These are phyloP conservation scores for Cirrhinus molitorella DNA, from an alignment of 2,797 vertebrate species.

Conservation along the genomic window DNA sequence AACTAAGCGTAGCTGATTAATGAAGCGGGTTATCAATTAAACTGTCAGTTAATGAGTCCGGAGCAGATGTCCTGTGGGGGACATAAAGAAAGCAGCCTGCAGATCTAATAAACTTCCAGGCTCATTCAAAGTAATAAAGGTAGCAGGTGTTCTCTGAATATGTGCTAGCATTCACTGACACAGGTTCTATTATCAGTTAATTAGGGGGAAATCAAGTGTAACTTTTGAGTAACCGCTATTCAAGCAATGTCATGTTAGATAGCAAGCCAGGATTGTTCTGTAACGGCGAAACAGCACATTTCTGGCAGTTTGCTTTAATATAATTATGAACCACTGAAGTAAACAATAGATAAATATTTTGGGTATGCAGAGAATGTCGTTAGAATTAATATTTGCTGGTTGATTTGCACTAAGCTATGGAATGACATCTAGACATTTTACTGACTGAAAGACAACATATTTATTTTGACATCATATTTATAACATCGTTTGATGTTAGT, in stretches of 20 bases:
- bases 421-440: background rate
- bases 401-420: background rate
- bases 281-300: background rate
- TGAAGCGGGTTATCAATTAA: constrained; percentile 71
- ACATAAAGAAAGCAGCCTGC: constrained; percentile 33
- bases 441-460: background rate
- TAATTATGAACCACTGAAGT: constrained; percentile 1
- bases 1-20: constrained; percentile 71
- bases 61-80: constrained; percentile 46
- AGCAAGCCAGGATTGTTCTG: constrained; percentile 5
- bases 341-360: background rate
- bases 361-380: background rate
- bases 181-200: constrained; percentile 36
- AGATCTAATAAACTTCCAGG: constrained; percentile 41
- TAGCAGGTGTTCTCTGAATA: constrained; percentile 25
- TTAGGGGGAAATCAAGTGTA: constrained; percentile 43
- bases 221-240: constrained; percentile 40
- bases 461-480: too few species aligned
- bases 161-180: constrained; percentile 23
- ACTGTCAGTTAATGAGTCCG: constrained; percentile 65
- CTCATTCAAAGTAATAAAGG: constrained; percentile 36
- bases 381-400: background rate
- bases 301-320: background rate
- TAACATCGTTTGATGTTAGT: too few species aligned
- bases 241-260: constrained; percentile 34